A percentile compares a stretch with the other conserved stretches of the same genome.
These are phyloP conservation scores for Mormyrops attenuatus DNA, from an alignment of 2,797 vertebrate species.

Conservation along the genomic window DNA sequence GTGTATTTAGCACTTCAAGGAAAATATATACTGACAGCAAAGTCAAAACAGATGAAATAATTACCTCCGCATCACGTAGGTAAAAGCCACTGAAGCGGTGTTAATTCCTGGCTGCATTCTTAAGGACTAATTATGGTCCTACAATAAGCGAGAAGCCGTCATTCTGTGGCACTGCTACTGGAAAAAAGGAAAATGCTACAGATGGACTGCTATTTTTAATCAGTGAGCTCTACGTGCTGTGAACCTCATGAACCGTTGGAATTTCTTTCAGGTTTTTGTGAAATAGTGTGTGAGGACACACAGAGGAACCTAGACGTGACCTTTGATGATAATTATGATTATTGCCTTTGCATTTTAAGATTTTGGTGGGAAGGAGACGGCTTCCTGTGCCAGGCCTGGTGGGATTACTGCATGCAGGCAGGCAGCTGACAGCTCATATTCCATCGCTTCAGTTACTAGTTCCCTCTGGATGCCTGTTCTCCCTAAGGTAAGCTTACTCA, in stretches of 20 bases:
- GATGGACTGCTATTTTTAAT: background rate
- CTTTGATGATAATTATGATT: background rate
- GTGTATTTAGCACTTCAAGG: background rate
- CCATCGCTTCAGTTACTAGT: background rate
- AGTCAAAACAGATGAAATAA: conserved; percentile 16
- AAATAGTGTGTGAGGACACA: background rate
- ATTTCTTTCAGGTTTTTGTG: background rate
- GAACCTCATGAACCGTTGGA: background rate
- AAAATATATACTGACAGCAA: background rate
- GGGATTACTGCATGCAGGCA: background rate
- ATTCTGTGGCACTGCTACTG: background rate
- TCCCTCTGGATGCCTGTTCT: background rate
- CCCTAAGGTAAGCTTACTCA: background rate
- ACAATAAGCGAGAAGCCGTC: background rate
- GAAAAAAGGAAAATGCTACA: background rate
- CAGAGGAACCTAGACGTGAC: background rate
- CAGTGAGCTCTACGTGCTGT: background rate
- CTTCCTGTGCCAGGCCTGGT: background rate
- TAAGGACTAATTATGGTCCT: background rate
- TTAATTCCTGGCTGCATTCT: background rate
- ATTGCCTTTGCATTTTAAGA: background rate
- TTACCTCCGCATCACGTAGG: background rate
- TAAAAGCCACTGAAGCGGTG: background rate
- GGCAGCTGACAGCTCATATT: background rate
- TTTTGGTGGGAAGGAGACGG: background rate